These are phyloP conservation scores for Lacerta agilis DNA, from an alignment of 2,797 vertebrate species.

Conservation along the genomic window DNA sequence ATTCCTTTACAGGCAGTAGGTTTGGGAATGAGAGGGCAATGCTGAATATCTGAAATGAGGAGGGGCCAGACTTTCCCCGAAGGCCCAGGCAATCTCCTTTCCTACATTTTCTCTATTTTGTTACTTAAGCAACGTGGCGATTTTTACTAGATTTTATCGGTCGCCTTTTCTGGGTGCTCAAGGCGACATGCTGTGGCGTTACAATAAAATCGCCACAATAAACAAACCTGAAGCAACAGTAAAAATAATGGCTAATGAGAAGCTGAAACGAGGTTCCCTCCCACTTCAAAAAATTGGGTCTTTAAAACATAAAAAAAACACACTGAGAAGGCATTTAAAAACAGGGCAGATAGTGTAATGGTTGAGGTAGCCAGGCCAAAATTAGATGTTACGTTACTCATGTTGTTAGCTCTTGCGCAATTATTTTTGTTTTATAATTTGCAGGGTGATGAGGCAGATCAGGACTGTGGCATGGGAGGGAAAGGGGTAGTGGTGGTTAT, in stretches of 20 bases:
- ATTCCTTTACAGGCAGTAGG: constrained; percentile 5
- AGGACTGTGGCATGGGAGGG: neutral
- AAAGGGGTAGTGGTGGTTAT: neutral
- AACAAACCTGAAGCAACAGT: neutral
- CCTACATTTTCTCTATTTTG: neutral
- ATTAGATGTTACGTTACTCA: neutral
- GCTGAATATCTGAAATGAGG: neutral
- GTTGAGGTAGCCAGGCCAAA: neutral
- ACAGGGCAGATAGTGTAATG: neutral
- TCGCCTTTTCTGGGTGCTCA: neutral
- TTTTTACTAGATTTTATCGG: neutral
- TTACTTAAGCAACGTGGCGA: neutral
- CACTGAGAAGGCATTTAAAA: neutral
- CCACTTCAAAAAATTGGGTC: neutral
- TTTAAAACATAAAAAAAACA: neutral
- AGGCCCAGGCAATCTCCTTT: neutral
- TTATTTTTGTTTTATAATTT: neutral
- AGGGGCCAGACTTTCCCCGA: neutral
- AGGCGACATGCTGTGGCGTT: neutral
- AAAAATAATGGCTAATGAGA: neutral
- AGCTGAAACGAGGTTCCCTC: neutral
- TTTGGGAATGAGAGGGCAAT: neutral
- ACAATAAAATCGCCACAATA: neutral
- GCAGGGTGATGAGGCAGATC: no score
- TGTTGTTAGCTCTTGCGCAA: neutral